Evolutionary conservation across 2,797 vertebrate genomes (phyloP).

Genomic region (Sebastes oblongus): DNA sequence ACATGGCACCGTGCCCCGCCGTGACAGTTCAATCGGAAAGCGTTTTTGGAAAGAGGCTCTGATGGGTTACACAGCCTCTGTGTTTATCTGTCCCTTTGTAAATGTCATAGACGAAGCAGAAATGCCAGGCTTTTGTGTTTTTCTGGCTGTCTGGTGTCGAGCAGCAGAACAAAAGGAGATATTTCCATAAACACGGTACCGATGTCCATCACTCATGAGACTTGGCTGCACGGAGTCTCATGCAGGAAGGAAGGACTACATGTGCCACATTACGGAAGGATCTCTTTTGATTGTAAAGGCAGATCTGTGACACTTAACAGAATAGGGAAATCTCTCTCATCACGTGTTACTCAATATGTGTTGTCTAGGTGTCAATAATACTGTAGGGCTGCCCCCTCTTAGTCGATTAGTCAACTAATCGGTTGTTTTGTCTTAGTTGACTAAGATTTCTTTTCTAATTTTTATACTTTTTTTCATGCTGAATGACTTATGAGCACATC

Average conservation of each 20-base stretch:
- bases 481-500: no score
- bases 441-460: no score
- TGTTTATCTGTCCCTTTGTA: slow-evolving; percentile 57
- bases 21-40: slow-evolving; percentile 48
- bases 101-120: slow-evolving; percentile 59
- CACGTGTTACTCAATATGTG: neutral
- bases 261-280: neutral
- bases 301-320: neutral
- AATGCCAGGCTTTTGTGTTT: slow-evolving; percentile 64
- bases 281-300: neutral
- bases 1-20: slow-evolving; percentile 20
- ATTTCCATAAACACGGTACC: slow-evolving; percentile 57
- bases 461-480: no score
- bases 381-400: no score
- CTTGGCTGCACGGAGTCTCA: slow-evolving; percentile 15
- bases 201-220: slow-evolving; percentile 33
- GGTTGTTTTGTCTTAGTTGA: rapidly evolving
- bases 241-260: neutral
- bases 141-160: slow-evolving; percentile 34
- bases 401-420: no score
- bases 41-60: slow-evolving; percentile 37
- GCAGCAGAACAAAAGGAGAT: slow-evolving; percentile 50
- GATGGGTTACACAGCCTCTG: slow-evolving; percentile 41
- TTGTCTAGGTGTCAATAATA: neutral
- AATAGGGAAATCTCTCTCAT: neutral